Conservation (phyloP, 2,113 vertebrate genomes). For the Pogonocichla stellata region DNA sequence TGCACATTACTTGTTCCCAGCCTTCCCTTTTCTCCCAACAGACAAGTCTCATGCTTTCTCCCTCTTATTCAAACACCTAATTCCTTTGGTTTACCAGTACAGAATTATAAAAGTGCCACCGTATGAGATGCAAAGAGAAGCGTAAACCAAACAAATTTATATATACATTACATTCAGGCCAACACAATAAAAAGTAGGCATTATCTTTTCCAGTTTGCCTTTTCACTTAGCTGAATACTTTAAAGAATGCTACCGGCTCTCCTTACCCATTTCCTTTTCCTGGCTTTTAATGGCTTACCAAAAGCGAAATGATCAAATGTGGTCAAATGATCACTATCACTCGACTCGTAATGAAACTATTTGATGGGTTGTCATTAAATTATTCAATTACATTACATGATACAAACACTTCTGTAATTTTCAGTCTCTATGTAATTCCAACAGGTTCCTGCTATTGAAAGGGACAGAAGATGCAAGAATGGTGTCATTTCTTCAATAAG, state of each 20-base stretch:
- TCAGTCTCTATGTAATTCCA: not conserved
- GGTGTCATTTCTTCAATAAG: not conserved
- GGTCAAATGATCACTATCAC: not conserved
- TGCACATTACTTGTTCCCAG: not conserved
- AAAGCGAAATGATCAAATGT: not conserved
- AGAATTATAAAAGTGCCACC: not conserved
- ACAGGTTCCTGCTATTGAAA: not conserved
- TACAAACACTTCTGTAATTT: not conserved
- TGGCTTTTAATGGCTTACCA: not conserved
- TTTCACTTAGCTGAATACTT: not conserved
- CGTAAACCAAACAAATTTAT: not conserved
- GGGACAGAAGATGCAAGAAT: not conserved
- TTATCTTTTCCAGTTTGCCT: not conserved
- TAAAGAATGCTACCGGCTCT: not conserved
- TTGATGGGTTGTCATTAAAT: not conserved
- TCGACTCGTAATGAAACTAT: not conserved
- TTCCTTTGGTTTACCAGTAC: not conserved
- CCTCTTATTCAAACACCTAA: not conserved
- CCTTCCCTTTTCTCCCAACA: not conserved
- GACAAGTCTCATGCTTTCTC: not conserved
- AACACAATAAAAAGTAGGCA: not conserved
- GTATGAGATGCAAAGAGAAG: not conserved
- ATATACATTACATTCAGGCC: not conserved
- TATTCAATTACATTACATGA: not conserved
- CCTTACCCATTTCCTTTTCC: not conserved